Evolutionary conservation across 2,797 vertebrate genomes (phyloP).

Genomic region (Xenopus petersii): DNA sequence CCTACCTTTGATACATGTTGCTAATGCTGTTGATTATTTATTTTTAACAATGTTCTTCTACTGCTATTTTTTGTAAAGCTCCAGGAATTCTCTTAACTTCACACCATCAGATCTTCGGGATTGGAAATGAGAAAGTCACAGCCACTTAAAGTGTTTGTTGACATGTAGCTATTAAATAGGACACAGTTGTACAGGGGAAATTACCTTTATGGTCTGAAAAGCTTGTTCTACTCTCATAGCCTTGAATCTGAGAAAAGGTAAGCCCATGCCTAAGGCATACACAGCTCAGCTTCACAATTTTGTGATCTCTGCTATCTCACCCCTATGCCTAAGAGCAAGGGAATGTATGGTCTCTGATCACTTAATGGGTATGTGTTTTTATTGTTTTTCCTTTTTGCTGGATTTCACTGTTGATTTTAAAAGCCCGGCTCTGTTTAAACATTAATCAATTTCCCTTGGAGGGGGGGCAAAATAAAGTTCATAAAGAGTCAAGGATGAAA

Average conservation of each 20-base stretch:
- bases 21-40: not conserved
- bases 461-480: no score
- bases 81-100: not conserved
- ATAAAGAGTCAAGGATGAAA: no score
- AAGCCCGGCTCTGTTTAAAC: no score
- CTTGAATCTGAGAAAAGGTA: conserved; percentile 33
- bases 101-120: conserved; percentile 20
- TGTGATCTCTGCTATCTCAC: conserved; percentile 28
- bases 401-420: not conserved
- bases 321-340: conserved; percentile 11
- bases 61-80: conserved; percentile 29
- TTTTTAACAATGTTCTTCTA: conserved; percentile 12
- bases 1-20: no score
- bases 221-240: conserved; percentile 21
- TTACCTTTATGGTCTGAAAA: conserved; percentile 41
- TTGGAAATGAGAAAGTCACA: conserved; percentile 24
- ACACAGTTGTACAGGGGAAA: conserved; percentile 26
- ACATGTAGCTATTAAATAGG: conserved; percentile 44
- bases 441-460: no score
- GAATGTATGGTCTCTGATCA: conserved; percentile 2
- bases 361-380: not conserved
- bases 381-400: conserved; percentile 9
- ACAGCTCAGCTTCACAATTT: conserved; percentile 18
- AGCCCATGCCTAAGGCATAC: conserved; percentile 21
- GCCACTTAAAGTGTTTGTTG: conserved; percentile 6